A percentile compares a stretch with the other conserved stretches of the same genome.
phyloP scores from a whole-genome alignment of 1,140 invertebrate species.

The Cephus cinctus region DNA sequence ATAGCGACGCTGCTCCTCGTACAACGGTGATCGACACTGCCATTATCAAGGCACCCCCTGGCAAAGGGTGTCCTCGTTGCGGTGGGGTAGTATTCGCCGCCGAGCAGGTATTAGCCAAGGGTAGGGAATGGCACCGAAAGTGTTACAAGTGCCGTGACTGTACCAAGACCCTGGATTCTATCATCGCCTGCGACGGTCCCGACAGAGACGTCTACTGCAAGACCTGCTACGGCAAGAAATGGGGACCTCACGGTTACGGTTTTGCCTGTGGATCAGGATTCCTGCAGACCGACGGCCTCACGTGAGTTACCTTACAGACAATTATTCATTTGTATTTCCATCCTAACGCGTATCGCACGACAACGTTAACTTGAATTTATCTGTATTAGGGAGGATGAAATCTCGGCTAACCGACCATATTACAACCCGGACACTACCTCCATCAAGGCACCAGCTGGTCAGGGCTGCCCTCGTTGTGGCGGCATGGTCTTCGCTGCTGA shows the following conservation, averaged over 20 bases:
- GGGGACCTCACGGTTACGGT: conserved; percentile 92
- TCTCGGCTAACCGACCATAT: conserved; percentile 72
- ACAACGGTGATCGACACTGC: conserved; percentile 79
- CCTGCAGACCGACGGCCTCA: conserved; percentile 83
- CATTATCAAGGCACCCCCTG: conserved; percentile 75
- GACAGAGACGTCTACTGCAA: conserved; percentile 91
- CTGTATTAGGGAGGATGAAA: conserved; percentile 72
- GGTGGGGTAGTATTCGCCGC: conserved; percentile 88
- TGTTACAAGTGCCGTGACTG: conserved; percentile 97
- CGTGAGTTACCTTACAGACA: conserved; percentile 62
- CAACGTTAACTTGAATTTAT: background rate
- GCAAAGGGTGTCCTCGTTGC: conserved; percentile 86
- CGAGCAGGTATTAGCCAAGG: conserved; percentile 84
- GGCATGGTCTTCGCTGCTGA: conserved; percentile 93
- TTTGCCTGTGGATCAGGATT: conserved; percentile 94
- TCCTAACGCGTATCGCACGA: background rate
- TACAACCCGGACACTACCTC: conserved; percentile 83
- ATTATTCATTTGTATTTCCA: too few species aligned
- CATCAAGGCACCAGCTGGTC: conserved; percentile 82
- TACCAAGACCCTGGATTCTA: conserved; percentile 88
- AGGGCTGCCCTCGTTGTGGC: conserved; percentile 88
- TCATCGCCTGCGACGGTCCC: conserved; percentile 89
- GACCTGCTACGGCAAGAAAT: conserved; percentile 89
- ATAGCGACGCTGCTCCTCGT: conserved; percentile 67
- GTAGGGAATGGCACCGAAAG: conserved; percentile 94